These are phyloP conservation scores for Hippocampus barbouri DNA, from an alignment of 2,113 vertebrate species.

Conservation along the genomic window DNA sequence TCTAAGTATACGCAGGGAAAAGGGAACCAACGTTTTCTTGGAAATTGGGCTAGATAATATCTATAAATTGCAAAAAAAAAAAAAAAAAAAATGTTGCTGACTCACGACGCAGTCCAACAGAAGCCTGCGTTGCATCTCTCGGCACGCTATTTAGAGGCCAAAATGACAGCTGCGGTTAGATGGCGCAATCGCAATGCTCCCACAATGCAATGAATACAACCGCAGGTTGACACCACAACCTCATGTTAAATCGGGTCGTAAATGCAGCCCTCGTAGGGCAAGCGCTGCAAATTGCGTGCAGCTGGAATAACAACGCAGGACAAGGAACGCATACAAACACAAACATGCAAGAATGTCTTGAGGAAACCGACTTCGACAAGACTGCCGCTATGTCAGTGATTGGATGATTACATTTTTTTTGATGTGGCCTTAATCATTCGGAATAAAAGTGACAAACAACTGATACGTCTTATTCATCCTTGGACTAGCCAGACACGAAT, in stretches of 20 bases:
- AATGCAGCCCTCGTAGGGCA: constrained; percentile 29
- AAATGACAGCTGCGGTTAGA: constrained; percentile 50
- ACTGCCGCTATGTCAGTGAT: background rate
- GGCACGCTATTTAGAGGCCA: constrained; percentile 31
- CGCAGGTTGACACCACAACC: constrained; percentile 39
- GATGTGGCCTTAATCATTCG: background rate
- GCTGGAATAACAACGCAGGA: constrained; percentile 51
- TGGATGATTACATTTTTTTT: background rate
- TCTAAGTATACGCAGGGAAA: constrained; percentile 28
- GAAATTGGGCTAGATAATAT: constrained; percentile 43
- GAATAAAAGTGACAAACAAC: background rate
- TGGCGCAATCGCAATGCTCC: constrained; percentile 37
- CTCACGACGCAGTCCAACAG: constrained; percentile 49
- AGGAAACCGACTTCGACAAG: constrained; percentile 7
- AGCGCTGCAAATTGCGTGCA: constrained; percentile 27
- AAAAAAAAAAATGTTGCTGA: constrained; percentile 28
- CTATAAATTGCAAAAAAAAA: constrained; percentile 5
- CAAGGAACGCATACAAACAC: constrained; percentile 9
- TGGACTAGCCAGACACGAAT: background rate
- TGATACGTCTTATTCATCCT: background rate
- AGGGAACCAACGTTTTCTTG: constrained; percentile 33
- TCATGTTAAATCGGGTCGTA: constrained; percentile 38
- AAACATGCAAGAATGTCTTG: constrained; percentile 11
- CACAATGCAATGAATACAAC: constrained; percentile 48
- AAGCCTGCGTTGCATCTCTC: constrained; percentile 29